These are phyloP conservation scores for Caenorhabditis sp. DNA, from an alignment of 2,888 invertebrate species.

Conservation along the genomic window DNA sequence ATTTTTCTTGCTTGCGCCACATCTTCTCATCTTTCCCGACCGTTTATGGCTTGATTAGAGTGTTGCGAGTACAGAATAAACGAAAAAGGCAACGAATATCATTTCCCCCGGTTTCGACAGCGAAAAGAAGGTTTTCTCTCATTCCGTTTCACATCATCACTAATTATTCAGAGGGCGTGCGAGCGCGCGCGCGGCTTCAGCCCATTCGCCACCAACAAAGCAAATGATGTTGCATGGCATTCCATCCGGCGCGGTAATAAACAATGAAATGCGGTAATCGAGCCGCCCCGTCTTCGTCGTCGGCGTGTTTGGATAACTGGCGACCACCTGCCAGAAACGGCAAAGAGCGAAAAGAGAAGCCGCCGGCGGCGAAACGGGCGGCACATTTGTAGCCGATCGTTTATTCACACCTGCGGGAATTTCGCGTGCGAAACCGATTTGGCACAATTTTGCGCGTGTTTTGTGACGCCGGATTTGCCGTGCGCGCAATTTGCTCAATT, in stretches of 20 bases:
- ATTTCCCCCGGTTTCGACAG: not conserved
- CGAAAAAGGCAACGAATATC: no score
- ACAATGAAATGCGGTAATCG: conserved; percentile 54
- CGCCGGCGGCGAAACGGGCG: not conserved
- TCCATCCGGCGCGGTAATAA: conserved; percentile 23
- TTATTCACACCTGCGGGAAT: conserved; percentile 26
- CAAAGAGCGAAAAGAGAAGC: not conserved
- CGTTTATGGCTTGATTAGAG: conserved; percentile 4
- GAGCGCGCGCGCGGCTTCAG: not conserved
- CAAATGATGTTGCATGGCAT: conserved; percentile 9
- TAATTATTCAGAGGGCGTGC: not conserved
- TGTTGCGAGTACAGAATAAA: no score
- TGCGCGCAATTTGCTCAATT: no score
- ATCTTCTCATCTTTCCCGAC: conserved; percentile 42
- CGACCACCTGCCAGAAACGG: conserved; percentile 20
- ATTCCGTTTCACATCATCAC: not conserved
- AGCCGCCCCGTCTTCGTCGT: conserved; percentile 3
- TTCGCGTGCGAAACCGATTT: not conserved
- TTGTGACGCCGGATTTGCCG: no score
- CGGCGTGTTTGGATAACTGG: conserved; percentile 46
- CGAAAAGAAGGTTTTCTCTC: no score
- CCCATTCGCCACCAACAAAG: conserved; percentile 5
- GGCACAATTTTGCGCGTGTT: no score
- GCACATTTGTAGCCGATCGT: conserved; percentile 11
- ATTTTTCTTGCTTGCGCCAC: not conserved